A percentile compares a stretch with the other conserved stretches of the same genome.
These are phyloP conservation scores for Crotophaga sulcirostris DNA, from an alignment of 2,113 vertebrate species.

Conservation along the genomic window DNA sequence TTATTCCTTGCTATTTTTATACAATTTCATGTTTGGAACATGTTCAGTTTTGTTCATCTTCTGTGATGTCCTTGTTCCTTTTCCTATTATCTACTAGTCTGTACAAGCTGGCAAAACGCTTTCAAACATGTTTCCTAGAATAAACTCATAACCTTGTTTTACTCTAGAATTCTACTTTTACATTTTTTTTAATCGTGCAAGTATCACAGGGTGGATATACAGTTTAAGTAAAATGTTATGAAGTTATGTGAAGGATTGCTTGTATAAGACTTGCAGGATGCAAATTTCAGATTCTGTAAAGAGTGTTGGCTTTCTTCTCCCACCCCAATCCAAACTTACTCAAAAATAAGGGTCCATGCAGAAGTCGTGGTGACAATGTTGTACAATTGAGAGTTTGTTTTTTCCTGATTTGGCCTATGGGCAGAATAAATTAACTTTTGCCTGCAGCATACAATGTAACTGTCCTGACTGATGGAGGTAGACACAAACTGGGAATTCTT, in stretches of 20 bases:
- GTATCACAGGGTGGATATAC: not conserved
- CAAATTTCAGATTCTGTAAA: not conserved
- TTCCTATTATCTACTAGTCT: not conserved
- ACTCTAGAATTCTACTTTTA: not conserved
- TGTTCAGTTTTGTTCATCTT: not conserved
- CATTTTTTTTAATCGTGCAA: not conserved
- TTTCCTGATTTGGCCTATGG: not conserved
- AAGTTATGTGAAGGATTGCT: not conserved
- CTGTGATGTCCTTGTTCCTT: not conserved
- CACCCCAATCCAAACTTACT: accelerated
- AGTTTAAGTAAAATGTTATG: not conserved
- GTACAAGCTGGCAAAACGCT: not conserved
- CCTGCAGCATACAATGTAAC: accelerated
- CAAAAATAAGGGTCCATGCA: too few species aligned
- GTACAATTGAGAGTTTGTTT: not conserved
- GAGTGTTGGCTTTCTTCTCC: not conserved
- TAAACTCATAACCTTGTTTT: not conserved
- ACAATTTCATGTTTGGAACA: not conserved
- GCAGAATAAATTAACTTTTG: not conserved
- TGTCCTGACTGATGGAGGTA: not conserved
- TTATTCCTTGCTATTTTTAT: not conserved
- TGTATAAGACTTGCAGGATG: not conserved
- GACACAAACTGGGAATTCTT: not conserved
- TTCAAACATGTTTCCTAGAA: not conserved
- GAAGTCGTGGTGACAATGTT: not conserved